These are phyloP conservation scores for Chamaetylas fuelleborni DNA, from an alignment of 2,113 vertebrate genomes.

Conservation along the genomic window DNA sequence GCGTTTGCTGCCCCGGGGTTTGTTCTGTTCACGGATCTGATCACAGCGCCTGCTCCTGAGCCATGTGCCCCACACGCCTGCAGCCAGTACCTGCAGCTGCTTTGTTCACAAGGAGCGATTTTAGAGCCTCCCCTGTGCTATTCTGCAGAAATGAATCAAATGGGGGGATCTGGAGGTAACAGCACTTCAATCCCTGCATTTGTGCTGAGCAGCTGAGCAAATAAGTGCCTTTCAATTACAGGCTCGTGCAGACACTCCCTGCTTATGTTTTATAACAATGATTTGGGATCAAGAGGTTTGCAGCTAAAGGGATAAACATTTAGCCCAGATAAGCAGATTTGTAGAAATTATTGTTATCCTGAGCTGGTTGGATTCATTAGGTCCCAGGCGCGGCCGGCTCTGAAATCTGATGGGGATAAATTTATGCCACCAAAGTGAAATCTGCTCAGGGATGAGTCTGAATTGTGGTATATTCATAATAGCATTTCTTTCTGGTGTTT, in stretches of 20 bases:
- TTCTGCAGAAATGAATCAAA: not conserved
- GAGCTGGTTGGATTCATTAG: conserved; percentile 27
- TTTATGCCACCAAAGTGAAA: conserved; percentile 27
- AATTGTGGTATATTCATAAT: conserved; percentile 18
- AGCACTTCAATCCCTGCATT: not conserved
- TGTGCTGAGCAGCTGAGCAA: conserved; percentile 12
- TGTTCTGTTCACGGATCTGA: not conserved
- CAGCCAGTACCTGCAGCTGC: not conserved
- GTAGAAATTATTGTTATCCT: conserved; percentile 49
- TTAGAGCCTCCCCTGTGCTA: not conserved
- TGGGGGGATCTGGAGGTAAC: not conserved
- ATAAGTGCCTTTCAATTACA: conserved; percentile 48
- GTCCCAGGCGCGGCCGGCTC: conserved; percentile 26
- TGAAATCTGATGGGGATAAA: conserved; percentile 48
- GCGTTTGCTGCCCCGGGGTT: not conserved
- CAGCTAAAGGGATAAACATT: conserved; percentile 54
- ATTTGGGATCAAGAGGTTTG: conserved; percentile 26
- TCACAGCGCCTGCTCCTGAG: not conserved
- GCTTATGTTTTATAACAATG: conserved; percentile 10
- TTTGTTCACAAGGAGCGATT: not conserved
- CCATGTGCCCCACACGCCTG: not conserved
- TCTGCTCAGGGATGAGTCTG: conserved; percentile 22
- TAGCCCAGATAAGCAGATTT: conserved; percentile 56
- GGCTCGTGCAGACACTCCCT: conserved; percentile 3
- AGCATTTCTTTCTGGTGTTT: conserved; percentile 12